Conservation (phyloP, 2,113 vertebrate species). For the Oryzias woworae region DNA sequence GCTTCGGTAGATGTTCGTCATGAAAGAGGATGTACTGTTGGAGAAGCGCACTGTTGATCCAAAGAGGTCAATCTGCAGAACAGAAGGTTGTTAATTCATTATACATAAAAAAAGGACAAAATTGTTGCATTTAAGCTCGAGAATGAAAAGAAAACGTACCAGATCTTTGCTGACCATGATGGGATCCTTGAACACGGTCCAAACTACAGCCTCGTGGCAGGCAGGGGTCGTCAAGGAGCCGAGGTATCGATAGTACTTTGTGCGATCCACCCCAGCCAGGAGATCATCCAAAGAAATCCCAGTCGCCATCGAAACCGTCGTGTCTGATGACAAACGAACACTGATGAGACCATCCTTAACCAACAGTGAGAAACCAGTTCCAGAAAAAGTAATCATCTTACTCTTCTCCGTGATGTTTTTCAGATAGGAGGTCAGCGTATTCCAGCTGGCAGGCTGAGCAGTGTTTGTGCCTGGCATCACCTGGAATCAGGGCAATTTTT, state of each 20-base stretch:
- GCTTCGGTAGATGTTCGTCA: conserved; percentile 48
- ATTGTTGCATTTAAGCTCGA: background rate
- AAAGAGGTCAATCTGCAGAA: conserved; percentile 66
- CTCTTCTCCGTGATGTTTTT: conserved; percentile 24
- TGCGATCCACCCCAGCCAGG: conserved; percentile 43
- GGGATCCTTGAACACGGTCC: conserved; percentile 75
- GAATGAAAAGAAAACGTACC: conserved; percentile 43
- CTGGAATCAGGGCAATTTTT: conserved; percentile 10
- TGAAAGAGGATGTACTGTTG: background rate
- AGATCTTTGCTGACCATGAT: conserved; percentile 68
- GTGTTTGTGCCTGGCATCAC: conserved; percentile 15
- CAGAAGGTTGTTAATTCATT: background rate
- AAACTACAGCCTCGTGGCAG: conserved; percentile 73
- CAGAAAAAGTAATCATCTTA: conserved; percentile 7
- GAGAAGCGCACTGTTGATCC: conserved; percentile 15
- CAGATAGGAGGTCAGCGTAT: conserved; percentile 54
- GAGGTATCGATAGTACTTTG: conserved; percentile 70
- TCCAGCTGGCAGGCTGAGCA: conserved; percentile 57
- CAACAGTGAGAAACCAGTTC: background rate
- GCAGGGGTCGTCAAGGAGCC: conserved; percentile 75
- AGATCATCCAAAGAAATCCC: conserved; percentile 57
- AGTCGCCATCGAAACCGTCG: fast-evolving
- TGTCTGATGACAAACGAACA: conserved; percentile 18
- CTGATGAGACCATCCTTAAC: background rate
- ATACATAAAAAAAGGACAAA: background rate